phyloP scores from a whole-genome alignment of 2,797 vertebrate genomes.

The Choloepus didactylus region DNA sequence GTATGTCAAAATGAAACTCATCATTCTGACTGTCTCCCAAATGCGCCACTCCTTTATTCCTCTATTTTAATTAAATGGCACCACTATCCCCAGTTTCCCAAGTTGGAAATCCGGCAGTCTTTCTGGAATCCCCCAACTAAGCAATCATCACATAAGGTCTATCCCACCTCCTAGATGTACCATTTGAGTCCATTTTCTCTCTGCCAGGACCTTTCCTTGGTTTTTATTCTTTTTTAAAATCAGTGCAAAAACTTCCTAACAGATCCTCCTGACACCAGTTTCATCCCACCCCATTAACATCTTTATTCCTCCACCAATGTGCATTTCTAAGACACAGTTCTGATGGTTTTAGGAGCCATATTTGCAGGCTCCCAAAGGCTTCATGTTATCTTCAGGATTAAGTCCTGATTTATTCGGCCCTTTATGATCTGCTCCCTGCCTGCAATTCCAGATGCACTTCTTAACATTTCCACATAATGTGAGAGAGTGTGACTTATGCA shows the following conservation, averaged over 20 bases:
- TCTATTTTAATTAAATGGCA: not conserved
- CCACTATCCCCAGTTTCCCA: not conserved
- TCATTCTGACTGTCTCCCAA: not conserved
- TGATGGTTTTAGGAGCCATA: not conserved
- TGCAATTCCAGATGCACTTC: not conserved
- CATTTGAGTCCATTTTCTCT: not conserved
- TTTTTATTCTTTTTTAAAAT: not conserved
- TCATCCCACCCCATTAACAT: not conserved
- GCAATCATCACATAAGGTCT: not conserved
- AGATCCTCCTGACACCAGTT: not conserved
- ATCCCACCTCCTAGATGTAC: not conserved
- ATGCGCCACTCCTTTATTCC: too few species aligned
- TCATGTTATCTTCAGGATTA: not conserved
- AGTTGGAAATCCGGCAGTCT: not conserved
- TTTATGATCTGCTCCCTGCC: not conserved
- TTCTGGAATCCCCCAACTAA: not conserved
- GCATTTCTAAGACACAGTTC: not conserved
- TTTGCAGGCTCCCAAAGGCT: not conserved
- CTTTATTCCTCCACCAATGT: not conserved
- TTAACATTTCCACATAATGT: not conserved
- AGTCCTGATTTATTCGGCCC: not conserved
- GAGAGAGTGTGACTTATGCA: not conserved
- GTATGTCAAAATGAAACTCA: not conserved
- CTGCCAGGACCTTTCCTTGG: not conserved
- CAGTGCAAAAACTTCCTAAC: not conserved